Evolutionary conservation across 2,888 invertebrate species (phyloP), one percentile per base, ranked within the genome.

Genomic region (Amblyjoppa proteus): DNA sequence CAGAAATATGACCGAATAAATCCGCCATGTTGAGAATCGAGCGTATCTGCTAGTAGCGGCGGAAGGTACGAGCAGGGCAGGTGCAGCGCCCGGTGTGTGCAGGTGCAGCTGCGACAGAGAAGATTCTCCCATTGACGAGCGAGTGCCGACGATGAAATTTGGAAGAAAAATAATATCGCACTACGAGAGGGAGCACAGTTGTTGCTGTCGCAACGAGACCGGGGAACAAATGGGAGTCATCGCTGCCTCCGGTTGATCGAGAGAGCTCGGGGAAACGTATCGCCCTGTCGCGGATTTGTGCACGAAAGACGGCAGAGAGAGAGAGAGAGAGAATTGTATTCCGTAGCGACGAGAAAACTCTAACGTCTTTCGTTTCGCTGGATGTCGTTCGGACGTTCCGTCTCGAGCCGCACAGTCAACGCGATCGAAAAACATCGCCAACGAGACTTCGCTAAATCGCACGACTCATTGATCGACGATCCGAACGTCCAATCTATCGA

Each of bases 81-180:
- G 74, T 74, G 74, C 74, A 74, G 74, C 74, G 58, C 58, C 74
- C 74, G 74, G 74, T 64, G 64, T 61, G 71, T 74, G 53, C 74
- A 74, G 74, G 74, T 74, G 74, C 74, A 74, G 74, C 58, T 74
- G 74, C 74, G 34, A 31, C 34, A 56, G 38, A 25, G 56, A 41
- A 41, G 4, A 13, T 6, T 64, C 61, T 58, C 25, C 61, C 58
- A 74, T 74, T 73, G 58, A 38, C 34, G 53, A 56, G 25, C 51
- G 20, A 58, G 38, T 13, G 13, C 13, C 28, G 45, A 58, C 41
- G 41, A 61, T 61, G 41, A 61, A 25, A 58, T 61, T 16, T 13
- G 16, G 13, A 71, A 45, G 58, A 25, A 61, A 45, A 74, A 61
- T 61, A 16, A 28, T 7, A 45, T 45, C 28, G 31, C 31, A 34